Percentiles rank a stretch among this genome's conserved stretches.
These are phyloP conservation scores for Coptotermes formosanus DNA, from an alignment of 1,140 invertebrate species.

Conservation along the genomic window DNA sequence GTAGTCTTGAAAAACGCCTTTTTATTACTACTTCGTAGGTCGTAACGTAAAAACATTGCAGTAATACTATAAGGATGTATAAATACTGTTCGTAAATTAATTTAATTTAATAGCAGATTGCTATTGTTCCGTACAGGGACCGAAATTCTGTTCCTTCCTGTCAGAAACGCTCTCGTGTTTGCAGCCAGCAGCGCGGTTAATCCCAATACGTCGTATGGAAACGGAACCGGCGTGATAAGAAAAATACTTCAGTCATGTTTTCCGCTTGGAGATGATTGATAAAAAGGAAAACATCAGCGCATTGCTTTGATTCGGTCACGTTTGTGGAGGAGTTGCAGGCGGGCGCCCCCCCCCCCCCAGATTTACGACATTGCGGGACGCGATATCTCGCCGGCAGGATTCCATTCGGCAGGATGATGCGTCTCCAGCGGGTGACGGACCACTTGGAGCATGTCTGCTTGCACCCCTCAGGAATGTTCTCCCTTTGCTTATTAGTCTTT, in stretches of 20 bases:
- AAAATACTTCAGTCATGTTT: neutral
- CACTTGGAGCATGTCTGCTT: neutral
- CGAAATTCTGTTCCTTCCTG: neutral
- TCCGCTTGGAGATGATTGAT: neutral
- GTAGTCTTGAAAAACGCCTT: too few relatives aligned
- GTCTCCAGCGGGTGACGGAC: constrained; percentile 3
- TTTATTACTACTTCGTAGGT: too few relatives aligned
- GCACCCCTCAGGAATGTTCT: neutral
- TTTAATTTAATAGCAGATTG: neutral
- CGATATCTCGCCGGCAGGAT: constrained; percentile 19
- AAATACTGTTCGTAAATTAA: too few relatives aligned
- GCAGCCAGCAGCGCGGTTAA: neutral
- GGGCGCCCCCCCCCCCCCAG: too few relatives aligned
- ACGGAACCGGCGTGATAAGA: neutral
- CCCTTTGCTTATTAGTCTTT: neutral
- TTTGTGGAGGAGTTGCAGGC: too few relatives aligned
- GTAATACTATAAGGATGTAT: too few relatives aligned
- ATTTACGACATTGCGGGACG: constrained; percentile 22
- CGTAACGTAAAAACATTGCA: too few relatives aligned
- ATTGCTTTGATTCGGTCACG: too few relatives aligned
- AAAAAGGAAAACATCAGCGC: neutral
- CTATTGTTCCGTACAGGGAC: neutral
- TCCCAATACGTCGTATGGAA: neutral
- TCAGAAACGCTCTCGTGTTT: neutral
- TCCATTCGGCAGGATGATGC: constrained; percentile 21